Evolutionary conservation across 2,888 invertebrate genomes (phyloP).

Genomic region (Nebria salina): DNA sequence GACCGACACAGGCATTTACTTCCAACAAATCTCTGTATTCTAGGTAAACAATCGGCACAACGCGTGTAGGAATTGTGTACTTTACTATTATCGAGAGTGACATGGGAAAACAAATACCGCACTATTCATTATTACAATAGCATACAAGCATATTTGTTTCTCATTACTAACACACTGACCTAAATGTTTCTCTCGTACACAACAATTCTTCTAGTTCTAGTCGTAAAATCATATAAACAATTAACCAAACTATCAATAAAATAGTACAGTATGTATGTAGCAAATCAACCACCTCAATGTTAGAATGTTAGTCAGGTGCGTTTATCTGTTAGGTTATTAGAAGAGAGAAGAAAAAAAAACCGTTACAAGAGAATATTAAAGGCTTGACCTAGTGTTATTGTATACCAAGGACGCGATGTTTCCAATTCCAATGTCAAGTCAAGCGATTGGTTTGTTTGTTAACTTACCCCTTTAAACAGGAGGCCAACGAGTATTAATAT

Average conservation of each 20-base stretch:
- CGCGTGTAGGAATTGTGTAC: not conserved
- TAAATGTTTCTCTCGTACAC: constrained; percentile 11
- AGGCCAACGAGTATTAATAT: constrained; percentile 63
- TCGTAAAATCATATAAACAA: constrained; percentile 45
- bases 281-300: too few relatives aligned
- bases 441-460: too few relatives aligned
- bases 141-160: constrained; percentile 34
- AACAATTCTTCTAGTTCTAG: constrained; percentile 13
- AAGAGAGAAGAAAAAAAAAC: not conserved
- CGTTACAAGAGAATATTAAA: not conserved
- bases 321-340: not conserved
- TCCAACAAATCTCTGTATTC: not conserved
- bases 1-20: not conserved
- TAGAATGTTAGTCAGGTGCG: not conserved
- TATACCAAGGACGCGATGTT: not conserved
- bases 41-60: not conserved
- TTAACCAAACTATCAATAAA: constrained; percentile 25
- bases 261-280: constrained; percentile 13
- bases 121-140: not conserved
- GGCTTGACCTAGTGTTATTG: not conserved
- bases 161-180: constrained; percentile 41
- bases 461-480: constrained; percentile 65
- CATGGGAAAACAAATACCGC: too few relatives aligned
- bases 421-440: too few relatives aligned
- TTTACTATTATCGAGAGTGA: too few relatives aligned